A percentile compares a stretch with the other conserved stretches of the same genome.
phyloP scores from a whole-genome alignment of 2,888 invertebrate genomes.

The Phorcus lineatus region DNA sequence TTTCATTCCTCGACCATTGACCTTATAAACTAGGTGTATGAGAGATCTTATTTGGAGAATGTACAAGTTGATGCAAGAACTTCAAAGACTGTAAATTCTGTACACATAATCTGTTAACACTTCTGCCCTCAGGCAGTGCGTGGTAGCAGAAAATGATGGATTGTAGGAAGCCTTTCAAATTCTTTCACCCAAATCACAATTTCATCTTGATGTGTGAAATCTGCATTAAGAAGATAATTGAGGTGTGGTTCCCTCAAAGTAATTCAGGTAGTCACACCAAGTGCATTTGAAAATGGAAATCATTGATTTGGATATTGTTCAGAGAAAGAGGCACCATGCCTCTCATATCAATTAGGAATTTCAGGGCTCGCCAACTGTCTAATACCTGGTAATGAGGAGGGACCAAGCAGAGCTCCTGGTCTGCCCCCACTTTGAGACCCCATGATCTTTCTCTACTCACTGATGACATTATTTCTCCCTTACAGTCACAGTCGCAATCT shows the following conservation, averaged over 20 bases:
- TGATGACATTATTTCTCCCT: not conserved
- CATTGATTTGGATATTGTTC: too few species aligned
- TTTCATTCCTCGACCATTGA: not conserved
- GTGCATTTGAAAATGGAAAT: too few species aligned
- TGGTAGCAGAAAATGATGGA: not conserved
- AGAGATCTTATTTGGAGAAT: not conserved
- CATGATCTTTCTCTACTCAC: not conserved
- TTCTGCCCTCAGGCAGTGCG: too few species aligned
- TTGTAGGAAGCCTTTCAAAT: not conserved
- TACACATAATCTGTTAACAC: too few species aligned
- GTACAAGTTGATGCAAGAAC: not conserved
- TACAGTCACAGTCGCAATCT: not conserved
- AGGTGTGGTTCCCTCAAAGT: too few species aligned
- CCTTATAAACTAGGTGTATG: not conserved
- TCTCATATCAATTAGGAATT: not conserved
- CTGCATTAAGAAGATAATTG: too few species aligned
- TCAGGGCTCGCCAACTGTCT: not conserved
- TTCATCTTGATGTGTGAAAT: not conserved
- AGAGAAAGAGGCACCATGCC: too few species aligned
- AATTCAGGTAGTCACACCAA: too few species aligned
- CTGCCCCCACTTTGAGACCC: not conserved
- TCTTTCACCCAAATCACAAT: not conserved
- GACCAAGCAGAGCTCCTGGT: not conserved
- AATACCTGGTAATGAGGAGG: not conserved
- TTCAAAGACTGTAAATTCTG: too few species aligned